phyloP scores from a whole-genome alignment of 2,888 invertebrate genomes.

The Drosophila emarginata region DNA sequence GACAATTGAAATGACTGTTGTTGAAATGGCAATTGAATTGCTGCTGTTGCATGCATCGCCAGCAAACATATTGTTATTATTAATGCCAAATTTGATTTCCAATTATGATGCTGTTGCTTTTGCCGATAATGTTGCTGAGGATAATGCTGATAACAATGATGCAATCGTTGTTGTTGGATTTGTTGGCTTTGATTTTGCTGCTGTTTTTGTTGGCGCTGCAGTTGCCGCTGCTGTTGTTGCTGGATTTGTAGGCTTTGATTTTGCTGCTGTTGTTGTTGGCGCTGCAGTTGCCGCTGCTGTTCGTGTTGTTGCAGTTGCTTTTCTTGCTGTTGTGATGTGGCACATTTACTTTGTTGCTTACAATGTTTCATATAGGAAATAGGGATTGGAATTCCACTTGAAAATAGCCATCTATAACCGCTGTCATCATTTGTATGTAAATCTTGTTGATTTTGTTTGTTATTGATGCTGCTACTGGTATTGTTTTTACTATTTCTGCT shows the following conservation, averaged over 20 bases:
- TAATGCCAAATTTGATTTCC: conserved; percentile 39
- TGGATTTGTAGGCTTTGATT: background rate
- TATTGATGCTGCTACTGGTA: conserved; percentile 34
- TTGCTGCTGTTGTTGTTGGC: conserved; percentile 10
- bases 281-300: conserved; percentile 16
- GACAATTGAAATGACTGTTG: conserved; percentile 10
- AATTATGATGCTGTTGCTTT: conserved; percentile 17
- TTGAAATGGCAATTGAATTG: conserved; percentile 30
- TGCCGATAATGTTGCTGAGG: conserved; percentile 11
- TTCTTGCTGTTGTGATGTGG: conserved; percentile 29
- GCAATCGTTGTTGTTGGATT: conserved; percentile 17
- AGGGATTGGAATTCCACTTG: conserved; percentile 27
- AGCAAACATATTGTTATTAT: conserved; percentile 60
- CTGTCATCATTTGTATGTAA: conserved; percentile 21
- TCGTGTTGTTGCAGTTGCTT: conserved; percentile 18
- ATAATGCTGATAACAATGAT: conserved; percentile 20
- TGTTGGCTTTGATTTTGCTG: conserved; percentile 1
- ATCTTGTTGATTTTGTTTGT: conserved; percentile 23
- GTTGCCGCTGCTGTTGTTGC: conserved; percentile 14
- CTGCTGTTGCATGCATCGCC: conserved; percentile 59
- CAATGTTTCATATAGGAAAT: conserved; percentile 24
- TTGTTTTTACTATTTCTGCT: conserved; percentile 32
- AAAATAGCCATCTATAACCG: background rate
- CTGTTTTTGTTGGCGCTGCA: conserved; percentile 17
- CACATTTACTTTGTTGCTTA: no score